Conservation (phyloP, 2,888 invertebrate genomes). For the Minunthozetes semirufus region DNA sequence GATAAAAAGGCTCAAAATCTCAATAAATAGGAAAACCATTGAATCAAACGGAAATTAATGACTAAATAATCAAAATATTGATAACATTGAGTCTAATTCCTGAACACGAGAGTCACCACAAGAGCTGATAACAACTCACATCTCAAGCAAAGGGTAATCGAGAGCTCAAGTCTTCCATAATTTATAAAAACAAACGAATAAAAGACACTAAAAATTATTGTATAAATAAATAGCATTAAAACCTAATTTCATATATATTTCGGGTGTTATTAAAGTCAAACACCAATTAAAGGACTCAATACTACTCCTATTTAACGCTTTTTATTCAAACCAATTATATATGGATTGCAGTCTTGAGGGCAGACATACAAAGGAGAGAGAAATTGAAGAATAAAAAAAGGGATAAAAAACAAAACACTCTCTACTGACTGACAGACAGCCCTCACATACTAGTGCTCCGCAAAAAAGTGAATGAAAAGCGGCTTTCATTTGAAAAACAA, state of each 20-base stretch:
- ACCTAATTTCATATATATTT: background rate
- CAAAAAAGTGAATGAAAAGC: background rate
- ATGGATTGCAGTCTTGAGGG: background rate
- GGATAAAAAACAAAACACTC: background rate
- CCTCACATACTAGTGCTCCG: background rate
- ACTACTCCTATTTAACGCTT: background rate
- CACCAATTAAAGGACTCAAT: background rate
- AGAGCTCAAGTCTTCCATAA: too few species aligned
- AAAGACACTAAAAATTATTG: background rate
- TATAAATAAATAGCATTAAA: background rate
- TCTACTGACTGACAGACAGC: background rate
- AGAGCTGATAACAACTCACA: background rate
- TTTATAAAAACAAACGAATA: too few species aligned
- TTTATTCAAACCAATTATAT: conserved; percentile 1
- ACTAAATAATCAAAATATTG: conserved; percentile 1
- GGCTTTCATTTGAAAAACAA: too few species aligned
- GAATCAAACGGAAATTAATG: background rate
- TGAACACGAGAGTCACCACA: background rate
- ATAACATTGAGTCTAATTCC: background rate
- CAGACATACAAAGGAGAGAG: background rate
- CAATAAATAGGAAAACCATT: background rate
- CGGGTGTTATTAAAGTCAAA: background rate
- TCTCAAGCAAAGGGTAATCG: background rate
- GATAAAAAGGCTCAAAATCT: background rate
- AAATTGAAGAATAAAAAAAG: background rate